Conservation (phyloP, 2,888 invertebrate genomes). For the Bellardia pandia region DNA sequence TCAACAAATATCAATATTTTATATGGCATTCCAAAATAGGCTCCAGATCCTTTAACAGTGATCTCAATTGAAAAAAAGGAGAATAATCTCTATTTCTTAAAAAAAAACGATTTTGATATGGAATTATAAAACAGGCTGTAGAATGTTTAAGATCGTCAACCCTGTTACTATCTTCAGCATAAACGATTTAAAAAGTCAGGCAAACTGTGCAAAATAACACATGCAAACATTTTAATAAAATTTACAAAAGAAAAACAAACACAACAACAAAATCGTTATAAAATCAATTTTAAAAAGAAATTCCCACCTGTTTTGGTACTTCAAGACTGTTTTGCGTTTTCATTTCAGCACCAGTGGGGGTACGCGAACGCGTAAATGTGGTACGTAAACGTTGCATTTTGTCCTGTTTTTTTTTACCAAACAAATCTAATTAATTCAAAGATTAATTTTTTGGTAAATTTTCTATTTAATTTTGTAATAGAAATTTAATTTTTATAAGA, state of each 20-base stretch:
- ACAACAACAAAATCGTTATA: slow-evolving; percentile 2
- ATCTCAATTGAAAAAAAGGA: too few species aligned
- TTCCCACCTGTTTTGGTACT: slow-evolving; percentile 91
- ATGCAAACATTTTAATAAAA: slow-evolving; percentile 3
- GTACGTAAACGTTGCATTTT: slow-evolving; percentile 88
- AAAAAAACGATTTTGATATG: too few species aligned
- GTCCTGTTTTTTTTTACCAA: background rate
- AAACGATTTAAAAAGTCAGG: too few species aligned
- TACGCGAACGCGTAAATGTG: slow-evolving; percentile 94
- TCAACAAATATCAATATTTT: too few species aligned
- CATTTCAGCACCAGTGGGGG: slow-evolving; percentile 95
- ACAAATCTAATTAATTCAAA: background rate
- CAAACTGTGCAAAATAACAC: too few species aligned
- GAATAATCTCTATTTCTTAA: too few species aligned
- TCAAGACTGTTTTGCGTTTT: slow-evolving; percentile 96
- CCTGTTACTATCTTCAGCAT: too few species aligned
- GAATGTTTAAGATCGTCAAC: too few species aligned
- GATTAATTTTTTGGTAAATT: background rate
- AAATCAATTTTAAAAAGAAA: slow-evolving; percentile 1
- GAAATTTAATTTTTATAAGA: slow-evolving; percentile 8
- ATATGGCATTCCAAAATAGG: too few species aligned
- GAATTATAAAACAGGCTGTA: too few species aligned
- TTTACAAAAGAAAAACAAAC: slow-evolving; percentile 32
- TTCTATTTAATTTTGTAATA: too few species aligned
- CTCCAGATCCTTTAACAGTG: too few species aligned